phyloP scores from a whole-genome alignment of 1,140 invertebrate genomes.

The Grapholita molesta region DNA sequence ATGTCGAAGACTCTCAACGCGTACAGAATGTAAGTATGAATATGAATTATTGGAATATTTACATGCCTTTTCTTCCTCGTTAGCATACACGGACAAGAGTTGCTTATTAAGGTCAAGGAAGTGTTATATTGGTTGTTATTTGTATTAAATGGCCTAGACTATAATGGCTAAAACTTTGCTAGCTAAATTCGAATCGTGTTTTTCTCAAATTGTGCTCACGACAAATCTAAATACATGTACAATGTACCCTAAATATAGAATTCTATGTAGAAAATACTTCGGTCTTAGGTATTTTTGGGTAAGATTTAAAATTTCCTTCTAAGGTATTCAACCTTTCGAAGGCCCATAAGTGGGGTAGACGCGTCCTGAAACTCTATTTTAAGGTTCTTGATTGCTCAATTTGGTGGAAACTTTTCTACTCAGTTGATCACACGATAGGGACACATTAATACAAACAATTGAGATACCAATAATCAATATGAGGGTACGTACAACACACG shows the following conservation, averaged over 20 bases:
- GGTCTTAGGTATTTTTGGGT: neutral
- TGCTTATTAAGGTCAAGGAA: neutral
- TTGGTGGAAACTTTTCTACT: constrained; percentile 14
- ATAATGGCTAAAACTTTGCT: neutral
- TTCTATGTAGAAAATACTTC: neutral
- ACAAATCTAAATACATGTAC: neutral
- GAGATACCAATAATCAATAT: neutral
- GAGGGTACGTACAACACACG: neutral
- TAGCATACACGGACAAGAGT: neutral
- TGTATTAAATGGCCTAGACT: neutral
- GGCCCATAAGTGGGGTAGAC: no score
- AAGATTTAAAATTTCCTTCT: neutral
- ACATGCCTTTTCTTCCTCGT: neutral
- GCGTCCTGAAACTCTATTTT: no score
- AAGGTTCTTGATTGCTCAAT: neutral
- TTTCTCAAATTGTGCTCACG: neutral
- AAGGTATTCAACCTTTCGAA: neutral
- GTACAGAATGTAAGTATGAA: constrained; percentile 81
- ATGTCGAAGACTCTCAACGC: constrained; percentile 84
- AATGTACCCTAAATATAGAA: neutral
- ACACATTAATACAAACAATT: neutral
- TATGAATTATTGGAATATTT: neutral
- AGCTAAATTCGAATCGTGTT: neutral
- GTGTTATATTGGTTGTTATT: neutral
- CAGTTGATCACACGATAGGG: neutral